Base-by-base conservation (phyloP, 1,140 invertebrate species). In the Rhyacophila brunnea region DNA sequence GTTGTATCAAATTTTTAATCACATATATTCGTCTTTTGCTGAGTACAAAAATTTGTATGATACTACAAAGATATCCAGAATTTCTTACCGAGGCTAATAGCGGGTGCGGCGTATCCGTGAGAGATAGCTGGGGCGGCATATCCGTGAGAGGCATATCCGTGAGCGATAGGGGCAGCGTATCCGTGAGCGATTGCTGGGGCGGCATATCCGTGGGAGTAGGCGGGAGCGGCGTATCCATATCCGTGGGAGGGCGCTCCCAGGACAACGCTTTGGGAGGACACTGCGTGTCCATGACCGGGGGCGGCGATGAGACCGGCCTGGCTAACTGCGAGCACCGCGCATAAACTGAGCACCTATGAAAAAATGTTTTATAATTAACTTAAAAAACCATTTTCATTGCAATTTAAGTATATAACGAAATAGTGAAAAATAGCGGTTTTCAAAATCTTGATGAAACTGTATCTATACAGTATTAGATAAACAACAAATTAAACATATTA, bases 301-400 rank as follows among this genome's bases (percentile, higher is more conserved):
- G 61, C 62, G 45, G 70, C 67, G 42, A 74, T 66, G n/a, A 72
- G 57, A 32, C 74, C 72, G 47, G 69, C 71, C 43, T 73, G 70
- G 28, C 69, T 71, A 1, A 67, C 69, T 5, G 71, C 74, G 34
- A 74, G 66, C 17, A 74, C 46, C 10, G 72, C 71, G 54, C 70
- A 64, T 46, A 78, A 63, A 46, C 70, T 66, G 32, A 77, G 18
- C 34, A 78, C 69, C 77, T 79, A 72, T n/a, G n/a, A n/a, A n/a
- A n/a, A n/a, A n/a, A n/a, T n/a, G n/a, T n/a, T n/a, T n/a, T n/a
- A n/a, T n/a, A n/a, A n/a, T n/a, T n/a, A n/a, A n/a, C n/a, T n/a
- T n/a, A n/a, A n/a, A n/a, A n/a, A n/a, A n/a, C n/a, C n/a, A n/a
- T n/a, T n/a, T n/a, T n/a, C n/a, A n/a, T n/a, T n/a, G n/a, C n/a